Percentiles rank a stretch among this genome's conserved stretches.
Conservation (phyloP, 2,797 vertebrate genomes). For the Alosa sapidissima region DNA sequence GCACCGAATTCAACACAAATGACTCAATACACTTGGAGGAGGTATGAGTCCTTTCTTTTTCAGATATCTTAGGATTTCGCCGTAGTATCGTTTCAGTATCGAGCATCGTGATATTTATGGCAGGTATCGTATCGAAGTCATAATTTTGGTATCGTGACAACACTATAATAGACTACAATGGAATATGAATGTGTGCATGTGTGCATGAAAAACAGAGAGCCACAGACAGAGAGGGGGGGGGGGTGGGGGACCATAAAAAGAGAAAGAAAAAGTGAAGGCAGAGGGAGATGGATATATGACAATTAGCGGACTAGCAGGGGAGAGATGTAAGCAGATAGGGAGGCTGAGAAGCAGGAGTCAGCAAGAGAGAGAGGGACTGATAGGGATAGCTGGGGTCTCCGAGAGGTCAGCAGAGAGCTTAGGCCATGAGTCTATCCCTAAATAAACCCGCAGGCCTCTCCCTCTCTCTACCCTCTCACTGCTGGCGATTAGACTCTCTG, state of each 20-base stretch:
- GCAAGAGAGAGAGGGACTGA: slow-evolving; percentile 25
- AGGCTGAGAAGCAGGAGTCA: slow-evolving; percentile 26
- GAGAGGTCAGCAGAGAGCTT: slow-evolving; percentile 1
- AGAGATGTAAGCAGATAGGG: not conserved
- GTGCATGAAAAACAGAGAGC: not conserved
- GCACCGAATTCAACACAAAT: no score
- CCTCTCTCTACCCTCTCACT: slow-evolving; percentile 11
- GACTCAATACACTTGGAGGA: no score
- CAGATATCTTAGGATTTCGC: no score
- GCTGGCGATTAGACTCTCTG: slow-evolving; percentile 10
- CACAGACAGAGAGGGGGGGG: not conserved
- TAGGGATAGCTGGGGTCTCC: slow-evolving; percentile 2
- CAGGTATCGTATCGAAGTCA: no score
- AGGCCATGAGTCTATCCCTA: slow-evolving; percentile 15
- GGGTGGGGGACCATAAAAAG: not conserved
- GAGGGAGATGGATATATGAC: not conserved
- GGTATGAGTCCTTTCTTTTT: no score
- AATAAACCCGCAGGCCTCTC: not conserved
- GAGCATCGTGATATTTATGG: no score
- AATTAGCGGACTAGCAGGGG: not conserved
- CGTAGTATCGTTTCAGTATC: no score
- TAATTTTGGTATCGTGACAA: no score
- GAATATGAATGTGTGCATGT: not conserved
- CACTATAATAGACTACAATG: not conserved
- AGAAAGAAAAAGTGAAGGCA: not conserved